Percentiles rank a stretch among this genome's conserved stretches.
Conservation (phyloP, 2,888 invertebrate species). For the Pegoplata infirma region DNA sequence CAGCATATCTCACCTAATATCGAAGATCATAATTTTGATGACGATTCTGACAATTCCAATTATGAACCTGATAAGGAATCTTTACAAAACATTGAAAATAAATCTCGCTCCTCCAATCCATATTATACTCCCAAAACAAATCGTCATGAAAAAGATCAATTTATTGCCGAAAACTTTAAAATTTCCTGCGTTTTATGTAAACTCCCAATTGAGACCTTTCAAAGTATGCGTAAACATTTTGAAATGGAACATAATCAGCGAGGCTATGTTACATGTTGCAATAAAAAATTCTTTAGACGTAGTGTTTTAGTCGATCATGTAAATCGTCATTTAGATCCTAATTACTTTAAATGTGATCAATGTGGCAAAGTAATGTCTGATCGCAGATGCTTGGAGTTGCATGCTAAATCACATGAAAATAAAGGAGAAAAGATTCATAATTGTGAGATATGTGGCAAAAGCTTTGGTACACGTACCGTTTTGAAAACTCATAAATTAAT, state of each 20-base stretch:
- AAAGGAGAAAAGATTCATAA: background rate
- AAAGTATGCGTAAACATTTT: slow-evolving; percentile 65
- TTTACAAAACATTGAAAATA: background rate
- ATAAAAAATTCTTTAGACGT: slow-evolving; percentile 72
- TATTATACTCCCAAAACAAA: slow-evolving; percentile 37
- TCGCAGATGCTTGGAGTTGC: slow-evolving; percentile 66
- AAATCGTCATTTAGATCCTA: slow-evolving; percentile 72
- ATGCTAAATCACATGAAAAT: background rate
- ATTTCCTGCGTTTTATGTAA: slow-evolving; percentile 15
- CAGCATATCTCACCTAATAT: too few relatives aligned
- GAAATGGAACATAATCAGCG: slow-evolving; percentile 63
- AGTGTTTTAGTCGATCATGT: slow-evolving; percentile 74
- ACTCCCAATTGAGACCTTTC: slow-evolving; percentile 33
- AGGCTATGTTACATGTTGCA: slow-evolving; percentile 74
- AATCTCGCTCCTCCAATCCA: background rate
- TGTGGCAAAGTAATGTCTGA: slow-evolving; percentile 71
- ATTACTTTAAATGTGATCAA: slow-evolving; percentile 72
- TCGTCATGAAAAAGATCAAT: slow-evolving; percentile 56
- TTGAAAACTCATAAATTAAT: slow-evolving; percentile 10
- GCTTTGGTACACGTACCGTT: background rate
- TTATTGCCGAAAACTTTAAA: slow-evolving; percentile 25
- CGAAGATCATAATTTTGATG: background rate
- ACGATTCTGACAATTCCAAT: background rate
- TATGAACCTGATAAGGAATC: background rate
- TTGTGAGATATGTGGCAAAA: slow-evolving; percentile 22